Percentiles rank a stretch among this genome's conserved stretches.
Conservation (phyloP, 2,797 vertebrate genomes). For the Hozukius guyotensis region DNA sequence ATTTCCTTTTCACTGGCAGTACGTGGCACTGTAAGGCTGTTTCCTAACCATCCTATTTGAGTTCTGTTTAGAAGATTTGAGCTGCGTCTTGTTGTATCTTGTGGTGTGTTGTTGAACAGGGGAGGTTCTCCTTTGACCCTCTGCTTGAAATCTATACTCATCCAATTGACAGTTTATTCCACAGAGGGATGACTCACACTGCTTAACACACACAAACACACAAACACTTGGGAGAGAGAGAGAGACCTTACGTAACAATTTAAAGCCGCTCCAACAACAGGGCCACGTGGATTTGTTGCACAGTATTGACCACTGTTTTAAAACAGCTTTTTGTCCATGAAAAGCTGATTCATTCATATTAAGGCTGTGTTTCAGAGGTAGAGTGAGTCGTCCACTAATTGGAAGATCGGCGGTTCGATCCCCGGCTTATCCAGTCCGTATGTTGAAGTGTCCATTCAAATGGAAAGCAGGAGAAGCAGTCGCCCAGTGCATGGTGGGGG, state of each 20-base stretch:
- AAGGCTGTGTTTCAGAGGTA: neutral
- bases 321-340: neutral
- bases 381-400: too few relatives aligned
- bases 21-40: neutral
- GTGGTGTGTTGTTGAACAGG: slow-evolving; percentile 1
- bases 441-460: too few relatives aligned
- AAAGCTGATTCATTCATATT: neutral
- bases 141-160: slow-evolving; percentile 31
- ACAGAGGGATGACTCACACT: slow-evolving; percentile 39
- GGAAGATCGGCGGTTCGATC: too few relatives aligned
- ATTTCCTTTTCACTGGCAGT: neutral
- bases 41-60: neutral
- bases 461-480: neutral
- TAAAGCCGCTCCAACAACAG: neutral
- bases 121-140: slow-evolving; percentile 14
- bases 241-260: slow-evolving; percentile 19
- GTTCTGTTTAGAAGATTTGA: neutral
- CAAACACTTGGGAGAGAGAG: neutral
- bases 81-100: neutral
- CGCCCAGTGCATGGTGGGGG: neutral
- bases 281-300: neutral
- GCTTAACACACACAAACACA: slow-evolving; percentile 18
- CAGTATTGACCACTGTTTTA: neutral
- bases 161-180: slow-evolving; percentile 44
- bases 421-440: too few relatives aligned